A percentile compares a stretch with the other conserved stretches of the same genome.
These are phyloP conservation scores for Epinephelus awoara DNA, from an alignment of 2,797 vertebrate species.

Conservation along the genomic window DNA sequence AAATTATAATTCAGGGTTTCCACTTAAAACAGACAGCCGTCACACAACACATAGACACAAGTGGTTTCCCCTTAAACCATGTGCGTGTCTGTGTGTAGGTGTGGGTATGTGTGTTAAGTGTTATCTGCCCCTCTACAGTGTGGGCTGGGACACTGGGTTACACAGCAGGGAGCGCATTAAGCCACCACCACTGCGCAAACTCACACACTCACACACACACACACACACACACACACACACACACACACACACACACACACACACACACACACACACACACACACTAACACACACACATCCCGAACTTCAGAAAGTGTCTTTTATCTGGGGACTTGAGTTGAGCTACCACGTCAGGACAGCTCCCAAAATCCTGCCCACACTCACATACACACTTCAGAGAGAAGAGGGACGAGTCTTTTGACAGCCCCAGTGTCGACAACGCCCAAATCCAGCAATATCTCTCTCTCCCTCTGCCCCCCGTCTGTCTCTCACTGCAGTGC, in stretches of 20 bases:
- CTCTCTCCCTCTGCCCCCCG: slow-evolving; percentile 8
- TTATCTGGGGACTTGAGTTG: slow-evolving; percentile 82
- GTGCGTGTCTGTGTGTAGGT: slow-evolving; percentile 44
- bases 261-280: no score
- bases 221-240: slow-evolving; percentile 54
- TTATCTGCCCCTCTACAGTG: slow-evolving; percentile 85
- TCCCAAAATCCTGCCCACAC: slow-evolving; percentile 79
- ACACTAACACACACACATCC: slow-evolving; percentile 61
- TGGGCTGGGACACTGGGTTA: slow-evolving; percentile 77
- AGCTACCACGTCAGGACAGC: slow-evolving; percentile 77
- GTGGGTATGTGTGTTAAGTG: slow-evolving; percentile 59
- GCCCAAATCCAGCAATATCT: slow-evolving; percentile 59
- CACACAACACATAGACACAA: slow-evolving; percentile 11
- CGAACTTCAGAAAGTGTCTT: slow-evolving; percentile 83
- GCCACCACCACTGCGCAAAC: slow-evolving; percentile 67
- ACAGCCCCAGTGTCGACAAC: slow-evolving; percentile 54
- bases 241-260: slow-evolving; percentile 47
- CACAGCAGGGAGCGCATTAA: slow-evolving; percentile 83
- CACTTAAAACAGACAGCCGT: slow-evolving; percentile 7
- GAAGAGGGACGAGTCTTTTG: slow-evolving; percentile 66
- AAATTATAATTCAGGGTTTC: slow-evolving; percentile 12
- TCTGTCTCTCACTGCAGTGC: slow-evolving; percentile 32
- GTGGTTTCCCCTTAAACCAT: slow-evolving; percentile 24
- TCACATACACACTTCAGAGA: slow-evolving; percentile 73
- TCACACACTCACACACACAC: slow-evolving; percentile 30